Evolutionary conservation across 2,797 vertebrate genomes (phyloP), one percentile per base, ranked within the genome.

Genomic region (Acanthurus tractus): DNA sequence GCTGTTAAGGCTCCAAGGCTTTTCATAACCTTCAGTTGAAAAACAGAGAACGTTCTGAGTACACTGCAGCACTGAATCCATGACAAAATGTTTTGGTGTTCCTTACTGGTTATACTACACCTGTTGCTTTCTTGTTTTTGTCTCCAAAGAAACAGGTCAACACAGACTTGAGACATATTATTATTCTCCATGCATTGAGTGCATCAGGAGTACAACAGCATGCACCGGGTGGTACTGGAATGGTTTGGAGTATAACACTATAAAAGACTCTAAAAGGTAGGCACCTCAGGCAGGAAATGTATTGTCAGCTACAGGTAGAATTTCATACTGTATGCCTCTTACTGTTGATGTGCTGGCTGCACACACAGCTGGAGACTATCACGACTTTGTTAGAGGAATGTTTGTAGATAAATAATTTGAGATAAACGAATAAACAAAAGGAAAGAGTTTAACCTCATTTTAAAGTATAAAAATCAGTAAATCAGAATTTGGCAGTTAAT

Each of bases 1-100:
- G 95, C 95, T 96, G 96, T 96, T 98, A 96, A 96, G 95, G 96
- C 95, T 97, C 95, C 95, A 95, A 96, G 95, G 95, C 95, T 96
- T 96, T 95, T 97, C 96, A 94, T 95, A 96, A 96, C 95, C 95
- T 97, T 97, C 93, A 86, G 94, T 96, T 96, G 95, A 93, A 96
- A 97, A 92, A 97, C 96, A 96, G 92, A 96, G 96, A 96, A 95
- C 94, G 95, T 94, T 94, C 94, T 95, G 95, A 96, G 96, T 96
- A 96, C 90, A 95, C 90, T 89, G 92, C 93, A 96, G 95, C 96
- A 94, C 95, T 95, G 93, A 94, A 95, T 96, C 95, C 95, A 95
- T 91, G 94, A 94, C 93, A 95, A 62, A 87, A 79, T 75, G 84
- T 83, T 79, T 91, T 78, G 87, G 76, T 70, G 76, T 73, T 90